Percentiles rank a stretch among this genome's conserved stretches.
phyloP scores from a whole-genome alignment of 2,113 vertebrate species.

The Nyctibius bracteatus region DNA sequence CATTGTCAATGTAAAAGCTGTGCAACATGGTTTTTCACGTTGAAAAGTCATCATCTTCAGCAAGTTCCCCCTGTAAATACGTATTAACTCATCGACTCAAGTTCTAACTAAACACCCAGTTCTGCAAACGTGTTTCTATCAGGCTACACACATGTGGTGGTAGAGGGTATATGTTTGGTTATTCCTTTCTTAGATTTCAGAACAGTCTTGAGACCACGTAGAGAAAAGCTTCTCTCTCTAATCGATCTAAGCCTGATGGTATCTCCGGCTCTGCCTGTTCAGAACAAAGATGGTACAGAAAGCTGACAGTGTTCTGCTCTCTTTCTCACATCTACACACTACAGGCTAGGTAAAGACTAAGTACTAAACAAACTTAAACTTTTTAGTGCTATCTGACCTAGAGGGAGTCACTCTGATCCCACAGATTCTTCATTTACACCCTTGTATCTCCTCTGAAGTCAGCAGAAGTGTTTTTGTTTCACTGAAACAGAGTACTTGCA shows the following conservation, averaged over 20 bases:
- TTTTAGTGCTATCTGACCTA: background rate
- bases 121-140: background rate
- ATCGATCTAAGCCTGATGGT: background rate
- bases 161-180: background rate
- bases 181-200: background rate
- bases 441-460: background rate
- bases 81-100: background rate
- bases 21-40: background rate
- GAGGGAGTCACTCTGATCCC: background rate
- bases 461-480: background rate
- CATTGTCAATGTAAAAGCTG: slow-evolving; percentile 10
- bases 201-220: background rate
- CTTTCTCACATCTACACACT: background rate
- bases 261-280: background rate
- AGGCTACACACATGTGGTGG: background rate
- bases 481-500: background rate
- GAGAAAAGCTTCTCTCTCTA: background rate
- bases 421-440: background rate
- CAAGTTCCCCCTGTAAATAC: background rate
- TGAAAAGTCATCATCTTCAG: background rate
- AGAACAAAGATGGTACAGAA: background rate
- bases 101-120: background rate
- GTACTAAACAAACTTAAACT: background rate
- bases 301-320: background rate
- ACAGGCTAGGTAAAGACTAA: background rate